These are phyloP conservation scores for Mercenaria mercenaria DNA, from an alignment of 1,140 invertebrate genomes.

Conservation along the genomic window DNA sequence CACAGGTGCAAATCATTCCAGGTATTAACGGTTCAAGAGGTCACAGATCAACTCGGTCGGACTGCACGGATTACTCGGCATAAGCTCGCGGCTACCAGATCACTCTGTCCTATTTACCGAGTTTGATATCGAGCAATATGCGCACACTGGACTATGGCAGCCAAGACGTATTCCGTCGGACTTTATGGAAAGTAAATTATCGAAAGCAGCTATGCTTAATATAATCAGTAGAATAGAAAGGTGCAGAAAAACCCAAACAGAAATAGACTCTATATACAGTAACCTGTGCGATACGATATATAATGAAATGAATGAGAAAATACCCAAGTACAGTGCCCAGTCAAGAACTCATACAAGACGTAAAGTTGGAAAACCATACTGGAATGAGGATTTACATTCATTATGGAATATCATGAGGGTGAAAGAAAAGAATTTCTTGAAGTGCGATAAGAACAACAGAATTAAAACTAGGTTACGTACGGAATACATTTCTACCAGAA, in stretches of 20 bases:
- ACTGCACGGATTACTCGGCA: no score
- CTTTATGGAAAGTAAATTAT: neutral
- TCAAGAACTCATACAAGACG: neutral
- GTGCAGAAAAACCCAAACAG: neutral
- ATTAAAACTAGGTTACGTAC: neutral
- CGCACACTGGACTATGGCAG: neutral
- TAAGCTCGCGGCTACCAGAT: no score
- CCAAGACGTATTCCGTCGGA: neutral
- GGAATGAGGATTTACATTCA: constrained; percentile 24
- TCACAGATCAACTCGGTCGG: neutral
- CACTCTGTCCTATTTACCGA: no score
- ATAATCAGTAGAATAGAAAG: constrained; percentile 25
- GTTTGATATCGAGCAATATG: no score
- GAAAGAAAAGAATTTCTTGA: constrained; percentile 37
- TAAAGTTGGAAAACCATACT: neutral
- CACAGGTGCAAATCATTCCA: no score
- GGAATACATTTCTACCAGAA: neutral
- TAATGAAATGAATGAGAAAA: constrained; percentile 5
- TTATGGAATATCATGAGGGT: constrained; percentile 36
- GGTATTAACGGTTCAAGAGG: no score
- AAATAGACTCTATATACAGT: constrained; percentile 27
- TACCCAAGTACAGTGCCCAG: neutral
- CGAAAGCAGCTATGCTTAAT: constrained; percentile 2
- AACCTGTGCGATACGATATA: constrained; percentile 10
- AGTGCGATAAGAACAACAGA: neutral